Percentiles rank a stretch among this genome's conserved stretches.
These are phyloP conservation scores for Hydraecia micacea DNA, from an alignment of 2,888 invertebrate species.

Conservation along the genomic window DNA sequence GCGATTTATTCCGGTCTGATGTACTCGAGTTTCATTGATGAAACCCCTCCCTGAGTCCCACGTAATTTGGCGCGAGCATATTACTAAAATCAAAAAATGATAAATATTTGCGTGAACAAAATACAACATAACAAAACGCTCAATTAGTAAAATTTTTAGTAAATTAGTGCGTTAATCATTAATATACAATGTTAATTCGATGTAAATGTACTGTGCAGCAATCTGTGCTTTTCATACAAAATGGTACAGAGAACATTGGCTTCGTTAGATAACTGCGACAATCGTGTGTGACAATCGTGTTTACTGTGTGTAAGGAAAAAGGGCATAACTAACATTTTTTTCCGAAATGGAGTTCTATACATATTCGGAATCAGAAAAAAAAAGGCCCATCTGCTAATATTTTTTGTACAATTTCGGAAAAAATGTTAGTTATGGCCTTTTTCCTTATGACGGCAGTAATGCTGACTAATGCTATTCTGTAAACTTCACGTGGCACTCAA, in stretches of 20 bases:
- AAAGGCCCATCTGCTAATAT: too few relatives aligned
- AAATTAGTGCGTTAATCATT: conserved; percentile 63
- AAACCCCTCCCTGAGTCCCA: neutral
- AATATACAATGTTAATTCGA: conserved; percentile 58
- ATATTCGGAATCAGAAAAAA: too few relatives aligned
- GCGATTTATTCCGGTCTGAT: too few relatives aligned
- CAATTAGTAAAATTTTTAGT: conserved; percentile 61
- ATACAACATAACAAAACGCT: conserved; percentile 3
- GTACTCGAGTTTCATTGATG: too few relatives aligned
- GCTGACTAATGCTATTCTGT: neutral
- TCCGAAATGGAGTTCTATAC: too few relatives aligned
- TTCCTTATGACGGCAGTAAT: too few relatives aligned
- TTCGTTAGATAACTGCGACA: neutral
- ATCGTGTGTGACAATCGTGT: neutral
- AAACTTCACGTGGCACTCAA: too few relatives aligned
- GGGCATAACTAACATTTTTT: too few relatives aligned
- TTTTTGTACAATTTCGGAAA: too few relatives aligned
- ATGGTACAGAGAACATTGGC: conserved; percentile 27
- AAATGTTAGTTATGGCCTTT: too few relatives aligned
- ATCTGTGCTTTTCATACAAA: conserved; percentile 56
- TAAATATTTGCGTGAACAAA: conserved; percentile 33
- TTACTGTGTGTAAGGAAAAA: neutral
- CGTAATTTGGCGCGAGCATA: fast-evolving
- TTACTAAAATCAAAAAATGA: neutral
- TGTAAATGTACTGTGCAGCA: conserved; percentile 42